A percentile compares a stretch with the other conserved stretches of the same genome.
Evolutionary conservation across 2,888 invertebrate genomes (phyloP).

Genomic region (Periphyllus acericola): DNA sequence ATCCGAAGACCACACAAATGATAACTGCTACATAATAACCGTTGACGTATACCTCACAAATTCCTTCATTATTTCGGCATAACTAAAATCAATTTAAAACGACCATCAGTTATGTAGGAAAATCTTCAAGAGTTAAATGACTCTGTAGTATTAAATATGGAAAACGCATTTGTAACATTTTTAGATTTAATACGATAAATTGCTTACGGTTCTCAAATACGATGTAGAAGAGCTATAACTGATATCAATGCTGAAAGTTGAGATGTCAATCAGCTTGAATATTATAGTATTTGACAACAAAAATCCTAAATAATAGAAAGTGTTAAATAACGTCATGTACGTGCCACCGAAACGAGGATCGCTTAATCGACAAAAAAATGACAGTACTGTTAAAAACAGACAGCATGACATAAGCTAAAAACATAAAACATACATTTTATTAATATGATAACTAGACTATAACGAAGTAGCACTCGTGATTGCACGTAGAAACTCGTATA

Average conservation of each 20-base stretch:
- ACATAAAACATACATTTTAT: too few relatives aligned
- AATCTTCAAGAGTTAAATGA: too few relatives aligned
- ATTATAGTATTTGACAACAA: slow-evolving; percentile 96
- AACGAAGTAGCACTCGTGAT: too few relatives aligned
- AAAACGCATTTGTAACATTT: too few relatives aligned
- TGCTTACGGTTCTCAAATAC: background rate
- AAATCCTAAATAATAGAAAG: slow-evolving; percentile 94
- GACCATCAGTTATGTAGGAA: too few relatives aligned
- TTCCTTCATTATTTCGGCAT: slow-evolving; percentile 69
- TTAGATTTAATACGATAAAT: too few relatives aligned
- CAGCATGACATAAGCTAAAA: background rate
- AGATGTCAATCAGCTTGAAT: slow-evolving; percentile 88
- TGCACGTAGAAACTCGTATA: too few relatives aligned
- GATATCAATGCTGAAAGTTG: slow-evolving; percentile 79
- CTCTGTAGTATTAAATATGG: too few relatives aligned
- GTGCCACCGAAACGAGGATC: slow-evolving; percentile 97
- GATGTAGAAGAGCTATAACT: slow-evolving; percentile 66
- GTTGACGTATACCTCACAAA: slow-evolving; percentile 79
- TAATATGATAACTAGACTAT: too few relatives aligned
- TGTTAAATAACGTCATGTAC: slow-evolving; percentile 99
- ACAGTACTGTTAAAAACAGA: slow-evolving; percentile 63
- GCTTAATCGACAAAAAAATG: slow-evolving; percentile 96
- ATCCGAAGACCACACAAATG: slow-evolving; percentile 81
- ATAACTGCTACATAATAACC: slow-evolving; percentile 90
- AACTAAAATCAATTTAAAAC: too few relatives aligned